Evolutionary conservation across 1,140 invertebrate species (phyloP).

Genomic region (Macrobrachium rosenbergii): DNA sequence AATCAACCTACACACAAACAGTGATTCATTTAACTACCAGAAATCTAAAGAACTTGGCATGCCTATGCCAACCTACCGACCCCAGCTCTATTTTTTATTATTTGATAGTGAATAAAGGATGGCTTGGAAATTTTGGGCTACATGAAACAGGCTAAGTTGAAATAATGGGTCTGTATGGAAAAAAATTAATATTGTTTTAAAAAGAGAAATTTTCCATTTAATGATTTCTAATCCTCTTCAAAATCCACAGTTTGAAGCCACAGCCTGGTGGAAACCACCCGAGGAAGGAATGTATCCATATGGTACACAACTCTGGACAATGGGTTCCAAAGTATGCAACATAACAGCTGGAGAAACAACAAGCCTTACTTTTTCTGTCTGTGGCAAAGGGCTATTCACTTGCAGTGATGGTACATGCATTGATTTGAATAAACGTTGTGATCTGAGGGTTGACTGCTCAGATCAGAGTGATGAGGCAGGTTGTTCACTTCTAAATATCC

Average conservation of each 20-base stretch:
- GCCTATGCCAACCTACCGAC: too few species aligned
- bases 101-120: too few species aligned
- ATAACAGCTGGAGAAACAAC: slow-evolving; percentile 8
- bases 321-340: slow-evolving; percentile 29
- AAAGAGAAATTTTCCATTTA: too few species aligned
- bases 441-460: slow-evolving; percentile 84
- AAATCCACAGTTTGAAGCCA: not conserved
- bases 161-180: too few species aligned
- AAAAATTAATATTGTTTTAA: too few species aligned
- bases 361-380: slow-evolving; percentile 71
- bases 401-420: slow-evolving; percentile 94
- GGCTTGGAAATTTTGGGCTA: too few species aligned
- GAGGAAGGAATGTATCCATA: slow-evolving; percentile 37
- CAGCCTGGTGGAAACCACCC: slow-evolving; percentile 34
- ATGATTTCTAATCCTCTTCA: too few species aligned
- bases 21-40: too few species aligned
- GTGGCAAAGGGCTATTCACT: slow-evolving; percentile 84
- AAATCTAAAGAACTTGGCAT: too few species aligned
- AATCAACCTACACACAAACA: too few species aligned
- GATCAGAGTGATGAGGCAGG: slow-evolving; percentile 91
- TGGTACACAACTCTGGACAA: slow-evolving; percentile 28
- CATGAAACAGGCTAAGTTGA: too few species aligned
- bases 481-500: slow-evolving; percentile 74
- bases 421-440: slow-evolving; percentile 82
- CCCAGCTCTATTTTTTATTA: too few species aligned